A percentile compares a stretch with the other conserved stretches of the same genome.
These are phyloP conservation scores for Macaria notata DNA, from an alignment of 2,888 invertebrate species.

Conservation along the genomic window DNA sequence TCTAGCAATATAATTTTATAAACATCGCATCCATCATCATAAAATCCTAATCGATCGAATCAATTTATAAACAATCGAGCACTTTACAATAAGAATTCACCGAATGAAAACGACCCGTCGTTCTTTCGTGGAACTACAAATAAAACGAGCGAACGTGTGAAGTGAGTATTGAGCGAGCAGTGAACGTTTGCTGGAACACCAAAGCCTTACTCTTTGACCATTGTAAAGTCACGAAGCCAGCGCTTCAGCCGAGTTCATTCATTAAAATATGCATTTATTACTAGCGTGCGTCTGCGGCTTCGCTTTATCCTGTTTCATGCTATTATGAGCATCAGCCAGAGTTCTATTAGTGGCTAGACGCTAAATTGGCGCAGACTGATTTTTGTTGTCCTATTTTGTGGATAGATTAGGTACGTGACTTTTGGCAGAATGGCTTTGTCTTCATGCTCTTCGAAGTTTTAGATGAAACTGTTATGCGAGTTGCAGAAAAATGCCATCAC, in stretches of 20 bases:
- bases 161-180: background rate
- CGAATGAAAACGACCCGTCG: too few species aligned
- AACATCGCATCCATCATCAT: too few species aligned
- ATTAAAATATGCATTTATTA: constrained; percentile 71
- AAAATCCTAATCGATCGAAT: too few species aligned
- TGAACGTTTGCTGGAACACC: constrained; percentile 7
- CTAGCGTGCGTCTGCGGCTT: constrained; percentile 46
- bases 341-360: constrained; percentile 29
- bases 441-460: too few species aligned
- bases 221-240: constrained; percentile 64
- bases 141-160: constrained; percentile 5
- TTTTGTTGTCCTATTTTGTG: constrained; percentile 12
- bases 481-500: too few species aligned
- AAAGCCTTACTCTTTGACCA: constrained; percentile 50
- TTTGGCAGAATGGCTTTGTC: too few species aligned
- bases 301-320: constrained; percentile 26
- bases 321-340: constrained; percentile 25
- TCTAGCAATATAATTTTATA: too few species aligned
- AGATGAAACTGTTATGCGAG: too few species aligned
- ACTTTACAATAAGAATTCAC: too few species aligned
- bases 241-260: constrained; percentile 66
- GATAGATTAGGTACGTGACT: background rate
- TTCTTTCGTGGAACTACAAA: constrained; percentile 5
- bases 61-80: too few species aligned
- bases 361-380: constrained; percentile 23